Evolutionary conservation across 2,113 vertebrate species (phyloP), one percentile per base, ranked within the genome.

Genomic region (Climacteris rufus): DNA sequence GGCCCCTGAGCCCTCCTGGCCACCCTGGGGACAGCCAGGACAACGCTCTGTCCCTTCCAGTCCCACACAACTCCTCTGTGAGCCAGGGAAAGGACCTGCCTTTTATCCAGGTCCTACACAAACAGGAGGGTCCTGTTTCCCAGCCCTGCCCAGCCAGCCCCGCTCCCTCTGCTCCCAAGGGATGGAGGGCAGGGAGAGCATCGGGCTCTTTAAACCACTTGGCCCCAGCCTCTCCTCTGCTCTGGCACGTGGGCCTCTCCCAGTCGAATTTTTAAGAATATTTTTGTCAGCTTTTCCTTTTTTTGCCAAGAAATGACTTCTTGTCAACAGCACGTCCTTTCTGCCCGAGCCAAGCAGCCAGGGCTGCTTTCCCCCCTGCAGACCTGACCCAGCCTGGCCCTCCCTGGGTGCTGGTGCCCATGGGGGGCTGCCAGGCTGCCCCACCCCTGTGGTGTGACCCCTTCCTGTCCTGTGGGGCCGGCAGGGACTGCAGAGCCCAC

Each of bases 301-400:
- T 96, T 97, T 88, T 97, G 97, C 94, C 91, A 93, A 68, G 95
- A 96, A 93, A 61, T 69, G 60, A 91, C 57, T 97, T 94, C 72
- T 95, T 69, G 91, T 96, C 93, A 95, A 97, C 93, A 96, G 17
- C 92, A 13, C 77, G 89, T 98, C 96, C 96, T 87, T 83, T 85
- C 37, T 77, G 76, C 68, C 83, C 0, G 4, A 76, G 94, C 93
- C 92, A 68, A 87, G 80, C 37, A 20, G 75, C 53, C 17, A 0
- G 74, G 44, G 69, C 66, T 66, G 49, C 88, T 88, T 61, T 71
- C 31, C 9, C 40, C 69, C 49, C n/a, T 66, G 27, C 77, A 39
- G 59, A 14, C 69, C 56, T 79, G n/a, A n/a, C 83, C 74, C 44
- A 4, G 35, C 19, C 1, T 5, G 7, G 31, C 60, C 77, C 44